phyloP scores from a whole-genome alignment of 2,797 vertebrate genomes.

The Heteromormyrus szaboi region DNA sequence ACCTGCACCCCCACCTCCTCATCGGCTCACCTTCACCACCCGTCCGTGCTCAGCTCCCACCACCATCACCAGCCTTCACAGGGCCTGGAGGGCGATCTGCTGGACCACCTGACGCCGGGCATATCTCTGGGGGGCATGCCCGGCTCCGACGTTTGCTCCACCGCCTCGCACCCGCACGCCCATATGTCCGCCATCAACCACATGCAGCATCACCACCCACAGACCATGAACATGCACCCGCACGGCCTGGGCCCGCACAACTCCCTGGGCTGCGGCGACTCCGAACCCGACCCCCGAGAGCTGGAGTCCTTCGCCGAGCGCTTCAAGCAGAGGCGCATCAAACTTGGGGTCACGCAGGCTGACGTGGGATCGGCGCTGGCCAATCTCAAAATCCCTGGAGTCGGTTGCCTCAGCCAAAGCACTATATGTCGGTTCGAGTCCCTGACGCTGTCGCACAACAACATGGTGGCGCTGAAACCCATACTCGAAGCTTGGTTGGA shows the following conservation, averaged over 20 bases:
- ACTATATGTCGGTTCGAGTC: slow-evolving; percentile 91
- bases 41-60: slow-evolving; percentile 76
- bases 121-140: slow-evolving; percentile 71
- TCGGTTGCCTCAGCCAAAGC: slow-evolving; percentile 86
- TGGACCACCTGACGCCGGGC: slow-evolving; percentile 77
- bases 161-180: slow-evolving; percentile 74
- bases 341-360: slow-evolving; percentile 83
- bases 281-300: slow-evolving; percentile 82
- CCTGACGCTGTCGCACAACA: slow-evolving; percentile 87
- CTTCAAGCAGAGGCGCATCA: slow-evolving; percentile 86
- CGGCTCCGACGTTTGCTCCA: slow-evolving; percentile 74
- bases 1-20: slow-evolving; percentile 82
- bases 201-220: slow-evolving; percentile 76
- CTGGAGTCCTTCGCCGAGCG: slow-evolving; percentile 85
- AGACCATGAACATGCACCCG: slow-evolving; percentile 76
- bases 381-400: slow-evolving; percentile 86
- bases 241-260: slow-evolving; percentile 72
- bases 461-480: slow-evolving; percentile 89
- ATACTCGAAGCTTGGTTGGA: slow-evolving; percentile 88
- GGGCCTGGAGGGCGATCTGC: slow-evolving; percentile 78
- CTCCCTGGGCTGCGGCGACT: slow-evolving; percentile 62
- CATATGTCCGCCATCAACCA: slow-evolving; percentile 86
- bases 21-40: slow-evolving; percentile 81
- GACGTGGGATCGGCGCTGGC: slow-evolving; percentile 83
- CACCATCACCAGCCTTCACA: slow-evolving; percentile 73